A percentile compares a stretch with the other conserved stretches of the same genome.
phyloP scores from a whole-genome alignment of 2,888 invertebrate genomes.

The Drosophila rubida region DNA sequence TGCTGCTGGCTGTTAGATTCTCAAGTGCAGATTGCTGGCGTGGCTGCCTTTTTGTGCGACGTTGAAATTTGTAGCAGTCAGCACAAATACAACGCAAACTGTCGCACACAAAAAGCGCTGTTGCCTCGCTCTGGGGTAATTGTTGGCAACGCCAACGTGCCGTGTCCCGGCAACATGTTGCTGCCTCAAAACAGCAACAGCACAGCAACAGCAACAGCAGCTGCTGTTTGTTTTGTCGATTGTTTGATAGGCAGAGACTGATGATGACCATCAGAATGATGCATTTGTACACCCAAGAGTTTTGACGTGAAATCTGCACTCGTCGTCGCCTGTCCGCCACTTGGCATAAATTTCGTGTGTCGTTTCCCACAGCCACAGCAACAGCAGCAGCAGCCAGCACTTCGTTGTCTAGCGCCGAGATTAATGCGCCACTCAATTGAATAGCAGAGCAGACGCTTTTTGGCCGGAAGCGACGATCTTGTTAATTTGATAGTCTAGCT shows the following conservation, averaged over 20 bases:
- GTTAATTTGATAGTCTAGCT: constrained; percentile 79
- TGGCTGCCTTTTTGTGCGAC: constrained; percentile 61
- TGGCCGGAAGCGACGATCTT: constrained; percentile 80
- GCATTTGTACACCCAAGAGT: constrained; percentile 83
- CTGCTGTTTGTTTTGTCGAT: constrained; percentile 70
- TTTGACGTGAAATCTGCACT: constrained; percentile 82
- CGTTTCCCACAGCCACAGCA: constrained; percentile 35
- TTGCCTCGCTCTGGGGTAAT: constrained; percentile 50
- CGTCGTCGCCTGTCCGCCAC: constrained; percentile 54
- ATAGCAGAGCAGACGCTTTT: constrained; percentile 39
- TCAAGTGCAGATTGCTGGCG: constrained; percentile 71
- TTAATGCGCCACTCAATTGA: constrained; percentile 78
- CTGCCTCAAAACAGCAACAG: constrained; percentile 38
- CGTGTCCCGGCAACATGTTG: constrained; percentile 56
- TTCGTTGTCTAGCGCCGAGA: constrained; percentile 68
- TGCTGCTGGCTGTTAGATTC: constrained; percentile 59
- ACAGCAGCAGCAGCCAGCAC: constrained; percentile 10
- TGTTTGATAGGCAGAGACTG: constrained; percentile 83
- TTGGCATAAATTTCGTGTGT: constrained; percentile 73
- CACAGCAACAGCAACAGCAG: constrained; percentile 22
- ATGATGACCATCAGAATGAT: constrained; percentile 84
- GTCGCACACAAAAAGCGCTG: constrained; percentile 47
- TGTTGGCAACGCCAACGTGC: constrained; percentile 72
- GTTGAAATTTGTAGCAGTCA: constrained; percentile 81
- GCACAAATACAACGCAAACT: constrained; percentile 42